A percentile compares a stretch with the other conserved stretches of the same genome.
These are phyloP conservation scores for Meghimatium bilineatum DNA, from an alignment of 2,888 invertebrate species.

Conservation along the genomic window DNA sequence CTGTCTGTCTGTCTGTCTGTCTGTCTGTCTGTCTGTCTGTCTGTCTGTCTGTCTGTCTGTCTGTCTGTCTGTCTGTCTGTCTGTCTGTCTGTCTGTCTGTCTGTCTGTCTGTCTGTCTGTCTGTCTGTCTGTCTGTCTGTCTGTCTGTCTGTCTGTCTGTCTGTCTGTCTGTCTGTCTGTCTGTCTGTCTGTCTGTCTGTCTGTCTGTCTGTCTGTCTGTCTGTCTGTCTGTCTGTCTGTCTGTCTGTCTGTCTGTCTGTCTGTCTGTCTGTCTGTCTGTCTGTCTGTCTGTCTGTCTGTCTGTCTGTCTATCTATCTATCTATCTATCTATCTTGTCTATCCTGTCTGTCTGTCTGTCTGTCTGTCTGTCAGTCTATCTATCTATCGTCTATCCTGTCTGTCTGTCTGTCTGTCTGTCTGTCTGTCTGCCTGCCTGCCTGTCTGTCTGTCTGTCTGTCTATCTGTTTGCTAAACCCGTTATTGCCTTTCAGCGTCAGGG, in stretches of 20 bases:
- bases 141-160: slow-evolving; percentile 27
- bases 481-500: too few species aligned
- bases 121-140: slow-evolving; percentile 22
- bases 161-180: slow-evolving; percentile 6
- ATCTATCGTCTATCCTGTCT: too few species aligned
- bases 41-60: slow-evolving; percentile 29
- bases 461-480: too few species aligned
- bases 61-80: slow-evolving; percentile 25
- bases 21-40: slow-evolving; percentile 29
- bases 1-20: not conserved
- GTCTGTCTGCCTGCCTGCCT: too few species aligned
- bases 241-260: slow-evolving; percentile 18
- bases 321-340: too few species aligned
- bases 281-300: not conserved
- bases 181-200: slow-evolving; percentile 8
- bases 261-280: not conserved
- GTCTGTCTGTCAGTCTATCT: too few species aligned
- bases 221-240: slow-evolving; percentile 10
- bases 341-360: too few species aligned
- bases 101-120: slow-evolving; percentile 39
- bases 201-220: slow-evolving; percentile 13
- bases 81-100: slow-evolving; percentile 29
- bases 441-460: too few species aligned
- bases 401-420: too few species aligned
- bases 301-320: too few species aligned